These are phyloP conservation scores for Artemisiospiza belli DNA, from an alignment of 2,113 vertebrate genomes.

Conservation along the genomic window DNA sequence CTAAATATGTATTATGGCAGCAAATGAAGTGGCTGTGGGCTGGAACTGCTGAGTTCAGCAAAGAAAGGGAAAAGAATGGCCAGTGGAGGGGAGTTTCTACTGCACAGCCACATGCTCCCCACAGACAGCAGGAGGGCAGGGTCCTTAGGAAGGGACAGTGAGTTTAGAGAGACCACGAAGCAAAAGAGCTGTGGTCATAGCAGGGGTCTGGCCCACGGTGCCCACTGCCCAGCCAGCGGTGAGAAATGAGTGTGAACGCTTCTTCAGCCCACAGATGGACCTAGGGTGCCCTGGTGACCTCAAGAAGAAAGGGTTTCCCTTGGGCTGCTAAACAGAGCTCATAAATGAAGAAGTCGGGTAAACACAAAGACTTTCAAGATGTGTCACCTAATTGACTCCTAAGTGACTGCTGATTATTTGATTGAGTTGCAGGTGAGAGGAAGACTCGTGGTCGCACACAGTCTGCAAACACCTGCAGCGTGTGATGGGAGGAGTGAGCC, in stretches of 20 bases:
- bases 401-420: neutral
- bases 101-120: fast-evolving
- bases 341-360: neutral
- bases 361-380: neutral
- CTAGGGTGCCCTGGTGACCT: neutral
- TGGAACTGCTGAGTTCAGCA: conserved; percentile 33
- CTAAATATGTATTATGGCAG: conserved; percentile 23
- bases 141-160: fast-evolving
- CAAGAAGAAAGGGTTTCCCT: neutral
- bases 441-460: neutral
- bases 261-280: neutral
- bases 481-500: neutral
- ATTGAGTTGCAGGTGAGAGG: neutral
- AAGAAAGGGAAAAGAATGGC: neutral
- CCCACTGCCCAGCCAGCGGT: neutral
- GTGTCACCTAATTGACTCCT: neutral
- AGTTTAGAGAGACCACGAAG: neutral
- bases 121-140: neutral
- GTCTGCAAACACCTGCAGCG: neutral
- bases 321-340: neutral
- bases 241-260: neutral
- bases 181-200: neutral
- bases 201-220: neutral
- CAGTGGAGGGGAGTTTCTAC: neutral
- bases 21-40: neutral